Conservation (phyloP, 1,140 invertebrate genomes). For the Zaprionus davidi region DNA sequence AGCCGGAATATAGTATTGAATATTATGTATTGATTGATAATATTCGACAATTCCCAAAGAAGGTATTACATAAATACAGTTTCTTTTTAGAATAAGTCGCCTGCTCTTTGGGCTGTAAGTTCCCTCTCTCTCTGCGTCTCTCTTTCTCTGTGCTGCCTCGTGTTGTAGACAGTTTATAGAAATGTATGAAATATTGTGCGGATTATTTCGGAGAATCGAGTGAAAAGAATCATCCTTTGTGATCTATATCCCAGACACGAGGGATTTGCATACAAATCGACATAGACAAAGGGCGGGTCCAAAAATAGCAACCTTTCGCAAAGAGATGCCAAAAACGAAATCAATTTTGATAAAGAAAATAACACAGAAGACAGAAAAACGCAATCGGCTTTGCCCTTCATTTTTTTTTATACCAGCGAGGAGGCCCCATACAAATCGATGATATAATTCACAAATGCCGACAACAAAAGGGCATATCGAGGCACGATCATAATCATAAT, state of each 20-base stretch:
- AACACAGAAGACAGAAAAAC: constrained; percentile 17
- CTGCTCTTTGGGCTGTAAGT: neutral
- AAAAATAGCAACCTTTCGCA: constrained; percentile 30
- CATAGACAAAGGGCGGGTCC: constrained; percentile 10
- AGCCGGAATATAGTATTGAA: neutral
- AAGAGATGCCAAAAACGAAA: constrained; percentile 21
- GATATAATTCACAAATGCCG: constrained; percentile 28
- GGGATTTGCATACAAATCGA: constrained; percentile 15
- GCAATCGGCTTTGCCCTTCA: constrained; percentile 42
- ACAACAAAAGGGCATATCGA: constrained; percentile 37
- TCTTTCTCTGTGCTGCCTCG: neutral
- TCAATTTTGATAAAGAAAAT: constrained; percentile 22
- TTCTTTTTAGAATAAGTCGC: neutral
- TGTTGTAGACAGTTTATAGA: neutral
- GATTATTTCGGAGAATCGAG: neutral
- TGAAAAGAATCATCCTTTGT: constrained; percentile 7
- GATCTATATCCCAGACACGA: neutral
- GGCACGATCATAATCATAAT: constrained; percentile 11
- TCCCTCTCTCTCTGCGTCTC: neutral
- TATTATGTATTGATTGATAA: neutral
- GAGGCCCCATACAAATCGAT: neutral
- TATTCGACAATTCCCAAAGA: neutral
- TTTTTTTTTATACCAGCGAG: neutral
- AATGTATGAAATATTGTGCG: neutral
- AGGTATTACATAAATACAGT: constrained; percentile 5